A percentile compares a stretch with the other conserved stretches of the same genome.
These are phyloP conservation scores for Coreoperca whiteheadi DNA, from an alignment of 2,113 vertebrate genomes.

Conservation along the genomic window DNA sequence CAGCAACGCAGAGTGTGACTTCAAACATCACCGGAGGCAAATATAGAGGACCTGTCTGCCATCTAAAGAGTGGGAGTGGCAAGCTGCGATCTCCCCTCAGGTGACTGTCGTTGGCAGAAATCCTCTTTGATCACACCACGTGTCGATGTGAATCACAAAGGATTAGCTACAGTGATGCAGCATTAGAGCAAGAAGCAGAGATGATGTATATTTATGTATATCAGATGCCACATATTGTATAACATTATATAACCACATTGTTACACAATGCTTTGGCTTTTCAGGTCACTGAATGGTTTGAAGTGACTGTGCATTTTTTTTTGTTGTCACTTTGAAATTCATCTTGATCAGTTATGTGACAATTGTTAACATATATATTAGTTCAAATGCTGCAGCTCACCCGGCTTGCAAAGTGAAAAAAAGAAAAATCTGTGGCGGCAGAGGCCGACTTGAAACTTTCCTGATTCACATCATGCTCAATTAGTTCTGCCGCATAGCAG, in stretches of 20 bases:
- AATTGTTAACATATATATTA: neutral
- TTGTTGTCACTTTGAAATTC: slow-evolving; percentile 52
- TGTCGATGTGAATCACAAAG: slow-evolving; percentile 44
- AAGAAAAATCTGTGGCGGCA: slow-evolving; percentile 48
- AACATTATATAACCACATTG: slow-evolving; percentile 73
- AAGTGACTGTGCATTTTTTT: slow-evolving; percentile 64
- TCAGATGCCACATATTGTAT: slow-evolving; percentile 63
- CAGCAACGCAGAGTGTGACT: slow-evolving; percentile 57
- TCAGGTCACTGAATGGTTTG: slow-evolving; percentile 66
- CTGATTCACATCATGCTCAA: slow-evolving; percentile 78
- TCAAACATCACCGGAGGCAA: slow-evolving; percentile 41
- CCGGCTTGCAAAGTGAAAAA: slow-evolving; percentile 29
- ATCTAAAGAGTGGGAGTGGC: slow-evolving; percentile 26
- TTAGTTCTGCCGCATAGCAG: slow-evolving; percentile 85
- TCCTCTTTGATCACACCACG: slow-evolving; percentile 48
- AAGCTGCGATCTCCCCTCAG: slow-evolving; percentile 42
- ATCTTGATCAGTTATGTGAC: slow-evolving; percentile 1
- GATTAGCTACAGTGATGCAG: slow-evolving; percentile 58
- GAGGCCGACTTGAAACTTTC: slow-evolving; percentile 73
- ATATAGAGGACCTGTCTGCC: slow-evolving; percentile 32
- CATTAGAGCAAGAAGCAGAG: slow-evolving; percentile 43
- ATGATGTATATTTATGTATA: slow-evolving; percentile 43
- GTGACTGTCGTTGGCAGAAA: slow-evolving; percentile 51
- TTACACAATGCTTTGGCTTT: slow-evolving; percentile 73
- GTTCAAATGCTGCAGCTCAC: slow-evolving; percentile 22